These are phyloP conservation scores for Heterohyrax brucei DNA, from an alignment of 2,797 vertebrate species.

Conservation along the genomic window DNA sequence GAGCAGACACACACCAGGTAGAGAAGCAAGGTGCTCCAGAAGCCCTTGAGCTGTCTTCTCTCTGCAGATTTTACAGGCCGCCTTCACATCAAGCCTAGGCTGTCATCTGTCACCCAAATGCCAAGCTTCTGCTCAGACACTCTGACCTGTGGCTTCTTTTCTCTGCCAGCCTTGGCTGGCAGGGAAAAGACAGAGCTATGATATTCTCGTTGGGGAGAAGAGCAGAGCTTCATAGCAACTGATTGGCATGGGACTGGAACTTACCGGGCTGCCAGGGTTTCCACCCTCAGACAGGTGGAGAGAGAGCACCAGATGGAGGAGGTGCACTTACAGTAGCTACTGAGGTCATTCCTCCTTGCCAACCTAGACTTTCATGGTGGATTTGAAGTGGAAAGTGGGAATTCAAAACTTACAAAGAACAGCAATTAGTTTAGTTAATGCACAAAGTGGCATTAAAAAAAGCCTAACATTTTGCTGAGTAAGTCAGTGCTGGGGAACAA, in stretches of 20 bases:
- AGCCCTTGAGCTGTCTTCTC: neutral
- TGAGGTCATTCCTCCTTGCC: neutral
- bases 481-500: constrained; percentile 56
- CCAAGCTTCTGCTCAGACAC: constrained; percentile 33
- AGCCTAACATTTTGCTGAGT: constrained; percentile 71
- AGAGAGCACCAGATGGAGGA: neutral
- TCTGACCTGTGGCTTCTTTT: constrained; percentile 16
- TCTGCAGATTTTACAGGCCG: constrained; percentile 7
- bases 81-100: neutral
- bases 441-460: constrained; percentile 33
- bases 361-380: neutral
- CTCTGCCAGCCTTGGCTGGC: constrained; percentile 29
- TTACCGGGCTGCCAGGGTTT: neutral
- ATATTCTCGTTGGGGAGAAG: rapidly evolving
- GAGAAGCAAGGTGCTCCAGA: constrained; percentile 49
- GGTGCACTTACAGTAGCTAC: neutral
- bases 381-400: constrained; percentile 61
- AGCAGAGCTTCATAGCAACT: neutral
- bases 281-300: neutral
- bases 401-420: constrained; percentile 74
- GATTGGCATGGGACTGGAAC: neutral
- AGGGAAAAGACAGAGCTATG: rapidly evolving
- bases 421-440: constrained; percentile 66
- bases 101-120: neutral
- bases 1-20: constrained; percentile 44